phyloP scores from a whole-genome alignment of 2,888 invertebrate genomes.

The Eupithecia insigniata region DNA sequence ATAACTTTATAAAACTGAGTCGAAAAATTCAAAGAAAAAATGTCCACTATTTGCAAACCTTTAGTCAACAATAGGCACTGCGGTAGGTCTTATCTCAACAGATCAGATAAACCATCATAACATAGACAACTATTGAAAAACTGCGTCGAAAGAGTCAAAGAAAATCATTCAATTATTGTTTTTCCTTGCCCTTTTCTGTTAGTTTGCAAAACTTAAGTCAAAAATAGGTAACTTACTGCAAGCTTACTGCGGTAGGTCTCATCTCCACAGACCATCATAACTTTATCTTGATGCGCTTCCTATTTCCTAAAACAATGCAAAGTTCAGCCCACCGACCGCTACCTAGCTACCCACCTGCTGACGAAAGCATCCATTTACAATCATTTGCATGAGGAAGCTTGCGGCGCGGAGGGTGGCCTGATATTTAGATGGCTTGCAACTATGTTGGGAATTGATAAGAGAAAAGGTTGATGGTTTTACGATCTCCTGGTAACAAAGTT shows the following conservation, averaged over 20 bases:
- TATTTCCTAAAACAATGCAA: slow-evolving; percentile 37
- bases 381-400: slow-evolving; percentile 76
- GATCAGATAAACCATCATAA: too few species aligned
- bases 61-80: too few species aligned
- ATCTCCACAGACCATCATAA: slow-evolving; percentile 19
- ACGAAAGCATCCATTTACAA: slow-evolving; percentile 70
- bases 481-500: neutral
- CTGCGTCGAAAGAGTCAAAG: neutral
- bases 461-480: slow-evolving; percentile 4
- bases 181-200: too few species aligned
- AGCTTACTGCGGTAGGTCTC: slow-evolving; percentile 26
- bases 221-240: neutral
- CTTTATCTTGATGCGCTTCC: slow-evolving; percentile 25
- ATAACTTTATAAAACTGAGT: too few species aligned
- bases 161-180: neutral
- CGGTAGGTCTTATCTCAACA: too few species aligned
- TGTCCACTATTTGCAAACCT: too few species aligned
- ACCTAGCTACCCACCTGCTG: slow-evolving; percentile 44
- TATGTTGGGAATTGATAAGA: slow-evolving; percentile 27
- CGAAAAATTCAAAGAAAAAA: too few species aligned
- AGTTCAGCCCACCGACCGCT: slow-evolving; percentile 32
- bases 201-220: too few species aligned
- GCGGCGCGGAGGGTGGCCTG: slow-evolving; percentile 57
- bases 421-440: slow-evolving; percentile 42
- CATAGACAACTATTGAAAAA: slow-evolving; percentile 20